A percentile compares a stretch with the other conserved stretches of the same genome.
Conservation (phyloP, 92 coral and sea anemone genomes). For the Bergia puertoricense region DNA sequence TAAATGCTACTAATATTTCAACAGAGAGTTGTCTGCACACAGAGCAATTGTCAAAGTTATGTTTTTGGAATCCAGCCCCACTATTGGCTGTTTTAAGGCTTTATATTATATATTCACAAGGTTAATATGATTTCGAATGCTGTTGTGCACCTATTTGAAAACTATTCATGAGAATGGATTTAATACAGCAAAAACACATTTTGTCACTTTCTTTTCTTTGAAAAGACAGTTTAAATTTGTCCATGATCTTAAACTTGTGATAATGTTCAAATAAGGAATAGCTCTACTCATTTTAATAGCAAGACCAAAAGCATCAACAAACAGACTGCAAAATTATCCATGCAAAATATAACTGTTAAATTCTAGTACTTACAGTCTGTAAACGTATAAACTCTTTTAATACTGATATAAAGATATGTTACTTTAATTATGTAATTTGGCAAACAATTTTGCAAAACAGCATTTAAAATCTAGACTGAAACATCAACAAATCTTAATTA, state of each 20-base stretch:
- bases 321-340: background rate
- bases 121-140: background rate
- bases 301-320: background rate
- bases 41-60: background rate
- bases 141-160: background rate
- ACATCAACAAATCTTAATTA: background rate
- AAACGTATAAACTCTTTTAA: background rate
- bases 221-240: background rate
- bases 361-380: background rate
- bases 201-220: background rate
- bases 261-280: no score
- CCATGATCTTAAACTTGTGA: background rate
- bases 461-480: background rate
- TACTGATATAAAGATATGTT: background rate
- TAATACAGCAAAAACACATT: background rate
- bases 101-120: background rate
- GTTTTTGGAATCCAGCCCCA: background rate
- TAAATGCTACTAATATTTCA: no score
- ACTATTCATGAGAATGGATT: background rate
- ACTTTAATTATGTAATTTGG: no score
- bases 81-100: background rate
- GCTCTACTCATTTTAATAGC: background rate
- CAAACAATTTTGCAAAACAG: background rate
- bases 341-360: background rate
- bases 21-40: background rate